Conservation (phyloP, 2,888 invertebrate species). For the Deroplatys truncata region DNA sequence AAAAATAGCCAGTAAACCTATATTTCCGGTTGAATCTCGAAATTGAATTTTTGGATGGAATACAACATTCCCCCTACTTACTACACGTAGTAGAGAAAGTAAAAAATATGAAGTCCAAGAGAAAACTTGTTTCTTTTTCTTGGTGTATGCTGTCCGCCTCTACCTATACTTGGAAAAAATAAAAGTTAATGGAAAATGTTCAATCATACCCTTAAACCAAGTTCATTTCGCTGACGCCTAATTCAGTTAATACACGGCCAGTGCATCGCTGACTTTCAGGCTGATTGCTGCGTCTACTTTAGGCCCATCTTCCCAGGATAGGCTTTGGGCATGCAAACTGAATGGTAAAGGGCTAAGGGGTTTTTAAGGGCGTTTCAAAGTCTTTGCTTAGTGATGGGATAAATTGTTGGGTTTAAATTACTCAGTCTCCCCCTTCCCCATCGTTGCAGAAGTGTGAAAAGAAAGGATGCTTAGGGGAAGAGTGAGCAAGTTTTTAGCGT, state of each 20-base stretch:
- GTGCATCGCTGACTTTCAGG: not conserved
- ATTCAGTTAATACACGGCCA: not conserved
- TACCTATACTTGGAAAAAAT: too few relatives aligned
- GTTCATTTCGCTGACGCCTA: too few relatives aligned
- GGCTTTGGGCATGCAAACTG: not conserved
- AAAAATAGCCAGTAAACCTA: too few relatives aligned
- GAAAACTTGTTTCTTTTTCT: too few relatives aligned
- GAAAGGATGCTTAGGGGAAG: not conserved
- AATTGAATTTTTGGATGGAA: too few relatives aligned
- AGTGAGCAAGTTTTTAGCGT: not conserved
- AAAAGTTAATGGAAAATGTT: too few relatives aligned
- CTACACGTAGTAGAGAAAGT: too few relatives aligned
- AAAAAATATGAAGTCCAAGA: too few relatives aligned
- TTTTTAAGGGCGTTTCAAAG: not conserved
- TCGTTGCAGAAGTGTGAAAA: constrained; percentile 14
- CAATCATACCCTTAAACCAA: too few relatives aligned
- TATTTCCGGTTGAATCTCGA: too few relatives aligned
- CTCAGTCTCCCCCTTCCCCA: not conserved
- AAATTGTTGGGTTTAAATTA: constrained; percentile 22
- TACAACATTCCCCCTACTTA: too few relatives aligned
- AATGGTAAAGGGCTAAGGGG: not conserved
- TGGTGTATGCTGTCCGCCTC: too few relatives aligned
- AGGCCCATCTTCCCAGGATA: not conserved
- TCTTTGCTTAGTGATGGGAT: not conserved
- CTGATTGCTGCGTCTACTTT: not conserved